Conservation (phyloP, 2,888 invertebrate species). For the Nymphalis urticae region DNA sequence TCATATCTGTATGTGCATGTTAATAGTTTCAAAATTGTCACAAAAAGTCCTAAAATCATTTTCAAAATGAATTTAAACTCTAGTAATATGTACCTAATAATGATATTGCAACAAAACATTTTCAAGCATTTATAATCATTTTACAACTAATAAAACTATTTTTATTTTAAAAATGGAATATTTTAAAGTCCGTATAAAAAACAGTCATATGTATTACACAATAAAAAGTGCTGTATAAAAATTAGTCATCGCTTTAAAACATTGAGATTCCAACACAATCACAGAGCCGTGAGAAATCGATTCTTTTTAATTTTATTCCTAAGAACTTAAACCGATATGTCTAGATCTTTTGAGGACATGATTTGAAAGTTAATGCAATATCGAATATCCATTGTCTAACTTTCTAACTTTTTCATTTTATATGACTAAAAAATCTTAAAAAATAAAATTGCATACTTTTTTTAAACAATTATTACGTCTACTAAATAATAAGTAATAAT, state of each 20-base stretch:
- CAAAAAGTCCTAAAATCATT: no score
- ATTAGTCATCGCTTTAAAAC: constrained; percentile 32
- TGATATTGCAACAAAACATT: no score
- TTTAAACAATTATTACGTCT: no score
- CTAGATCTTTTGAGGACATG: constrained; percentile 13
- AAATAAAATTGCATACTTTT: no score
- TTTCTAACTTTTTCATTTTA: neutral
- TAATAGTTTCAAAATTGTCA: no score
- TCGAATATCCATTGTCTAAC: neutral
- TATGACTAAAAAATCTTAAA: no score
- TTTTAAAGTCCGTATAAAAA: constrained; percentile 2
- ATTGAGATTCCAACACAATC: constrained; percentile 26
- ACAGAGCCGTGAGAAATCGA: constrained; percentile 29
- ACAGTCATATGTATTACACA: constrained; percentile 7
- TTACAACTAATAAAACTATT: neutral
- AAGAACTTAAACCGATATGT: constrained; percentile 6
- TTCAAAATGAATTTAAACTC: no score
- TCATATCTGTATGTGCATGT: no score
- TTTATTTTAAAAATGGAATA: neutral
- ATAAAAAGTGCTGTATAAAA: constrained; percentile 21
- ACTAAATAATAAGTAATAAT: no score
- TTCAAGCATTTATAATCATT: no score
- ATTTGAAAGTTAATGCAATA: constrained; percentile 12
- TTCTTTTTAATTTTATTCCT: constrained; percentile 23
- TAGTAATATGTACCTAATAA: no score